Evolutionary conservation across 2,797 vertebrate genomes (phyloP).

Genomic region (Heterohyrax brucei): DNA sequence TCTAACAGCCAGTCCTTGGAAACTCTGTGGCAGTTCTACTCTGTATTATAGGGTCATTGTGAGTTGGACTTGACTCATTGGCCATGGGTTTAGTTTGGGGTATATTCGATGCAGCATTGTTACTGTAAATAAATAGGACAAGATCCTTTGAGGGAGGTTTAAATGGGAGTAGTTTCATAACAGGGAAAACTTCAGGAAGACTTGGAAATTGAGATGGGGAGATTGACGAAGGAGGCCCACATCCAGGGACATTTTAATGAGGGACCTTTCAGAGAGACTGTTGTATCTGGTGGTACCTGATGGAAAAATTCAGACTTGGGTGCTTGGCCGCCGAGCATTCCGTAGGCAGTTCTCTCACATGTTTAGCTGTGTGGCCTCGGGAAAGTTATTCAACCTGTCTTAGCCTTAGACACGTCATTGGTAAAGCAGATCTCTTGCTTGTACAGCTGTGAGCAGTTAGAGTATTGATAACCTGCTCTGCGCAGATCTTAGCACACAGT

Average conservation of each 20-base stretch:
- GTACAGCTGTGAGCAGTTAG: background rate
- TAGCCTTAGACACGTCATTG: background rate
- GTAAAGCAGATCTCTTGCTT: background rate
- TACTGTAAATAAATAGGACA: background rate
- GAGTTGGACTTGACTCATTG: too few relatives aligned
- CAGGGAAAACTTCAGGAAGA: slow-evolving; percentile 5
- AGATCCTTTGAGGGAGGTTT: background rate
- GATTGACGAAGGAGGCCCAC: background rate
- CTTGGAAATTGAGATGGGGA: slow-evolving; percentile 44
- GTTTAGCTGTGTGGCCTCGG: slow-evolving; percentile 7
- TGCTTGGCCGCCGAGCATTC: background rate
- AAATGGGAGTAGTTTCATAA: background rate
- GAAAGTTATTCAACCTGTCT: background rate
- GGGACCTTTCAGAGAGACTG: background rate
- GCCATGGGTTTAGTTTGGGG: too few relatives aligned
- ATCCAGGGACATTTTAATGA: background rate
- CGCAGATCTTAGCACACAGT: background rate
- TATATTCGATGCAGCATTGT: background rate
- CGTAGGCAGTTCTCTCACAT: background rate
- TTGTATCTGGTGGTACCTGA: background rate
- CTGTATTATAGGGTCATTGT: too few relatives aligned
- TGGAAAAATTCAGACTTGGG: slow-evolving; percentile 44
- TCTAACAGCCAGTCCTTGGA: too few relatives aligned
- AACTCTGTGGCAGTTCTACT: too few relatives aligned
- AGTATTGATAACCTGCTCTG: background rate